phyloP scores from a whole-genome alignment of 2,888 invertebrate genomes.

The Melangyna quadrimaculata region DNA sequence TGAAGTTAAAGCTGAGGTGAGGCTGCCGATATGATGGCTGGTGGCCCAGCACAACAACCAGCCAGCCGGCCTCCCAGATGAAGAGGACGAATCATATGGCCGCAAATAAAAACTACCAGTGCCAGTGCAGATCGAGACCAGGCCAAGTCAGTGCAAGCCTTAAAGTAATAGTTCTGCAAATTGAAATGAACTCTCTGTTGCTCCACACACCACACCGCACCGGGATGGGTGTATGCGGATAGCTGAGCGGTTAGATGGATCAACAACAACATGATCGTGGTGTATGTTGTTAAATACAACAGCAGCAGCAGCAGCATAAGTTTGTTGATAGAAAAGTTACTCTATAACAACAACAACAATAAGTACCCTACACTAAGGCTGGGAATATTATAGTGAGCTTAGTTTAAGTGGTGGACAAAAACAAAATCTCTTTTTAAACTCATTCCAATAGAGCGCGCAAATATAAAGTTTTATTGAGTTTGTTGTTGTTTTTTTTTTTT shows the following conservation, averaged over 20 bases:
- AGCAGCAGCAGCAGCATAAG: constrained; percentile 31
- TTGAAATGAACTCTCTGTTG: constrained; percentile 68
- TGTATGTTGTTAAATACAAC: constrained; percentile 28
- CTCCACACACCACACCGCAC: constrained; percentile 13
- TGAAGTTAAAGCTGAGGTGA: neutral
- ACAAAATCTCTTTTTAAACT: constrained; percentile 64
- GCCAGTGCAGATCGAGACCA: neutral
- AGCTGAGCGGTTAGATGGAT: constrained; percentile 40
- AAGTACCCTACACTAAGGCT: neutral
- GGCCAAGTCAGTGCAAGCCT: constrained; percentile 36
- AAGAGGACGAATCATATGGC: constrained; percentile 45
- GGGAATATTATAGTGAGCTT: neutral
- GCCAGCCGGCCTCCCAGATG: neutral
- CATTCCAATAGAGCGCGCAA: constrained; percentile 67
- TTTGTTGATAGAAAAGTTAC: constrained; percentile 18
- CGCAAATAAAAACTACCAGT: constrained; percentile 42
- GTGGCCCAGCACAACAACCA: neutral
- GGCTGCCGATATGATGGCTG: neutral
- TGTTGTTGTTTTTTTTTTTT: constrained; percentile 48
- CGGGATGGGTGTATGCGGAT: constrained; percentile 36
- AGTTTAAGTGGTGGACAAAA: constrained; percentile 48
- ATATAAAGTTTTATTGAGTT: constrained; percentile 54
- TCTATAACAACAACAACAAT: constrained; percentile 25
- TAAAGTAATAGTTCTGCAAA: constrained; percentile 71
- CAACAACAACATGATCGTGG: constrained; percentile 64